A percentile compares a stretch with the other conserved stretches of the same genome.
These are phyloP conservation scores for Ctenosaura bakeri DNA, from an alignment of 2,797 vertebrate genomes.

Conservation along the genomic window DNA sequence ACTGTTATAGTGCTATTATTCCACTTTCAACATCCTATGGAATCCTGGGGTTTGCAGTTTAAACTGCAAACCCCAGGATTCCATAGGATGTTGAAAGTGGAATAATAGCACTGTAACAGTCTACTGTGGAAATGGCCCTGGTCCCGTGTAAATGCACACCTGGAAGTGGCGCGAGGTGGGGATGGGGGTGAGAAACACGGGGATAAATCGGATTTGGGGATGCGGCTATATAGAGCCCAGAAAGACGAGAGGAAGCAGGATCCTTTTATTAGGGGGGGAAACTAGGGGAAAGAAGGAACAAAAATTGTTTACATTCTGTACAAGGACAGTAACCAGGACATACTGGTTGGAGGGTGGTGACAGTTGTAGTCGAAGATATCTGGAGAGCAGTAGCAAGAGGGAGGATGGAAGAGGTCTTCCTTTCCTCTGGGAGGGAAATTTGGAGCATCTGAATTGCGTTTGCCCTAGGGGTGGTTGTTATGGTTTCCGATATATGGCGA, in stretches of 20 bases:
- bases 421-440: too few relatives aligned
- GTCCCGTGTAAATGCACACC: neutral
- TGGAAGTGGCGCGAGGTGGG: neutral
- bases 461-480: neutral
- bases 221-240: neutral
- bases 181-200: too few relatives aligned
- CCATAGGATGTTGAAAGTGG: too few relatives aligned
- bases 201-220: neutral
- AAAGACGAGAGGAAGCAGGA: neutral
- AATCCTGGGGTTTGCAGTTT: too few relatives aligned
- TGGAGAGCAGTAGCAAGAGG: neutral
- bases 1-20: too few relatives aligned
- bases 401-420: neutral
- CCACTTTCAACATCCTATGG: too few relatives aligned
- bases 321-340: neutral
- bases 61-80: too few relatives aligned
- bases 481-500: too few relatives aligned
- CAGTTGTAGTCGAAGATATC: neutral
- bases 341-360: neutral
- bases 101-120: too few relatives aligned
- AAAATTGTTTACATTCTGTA: accelerated
- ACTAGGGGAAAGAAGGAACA: too few relatives aligned
- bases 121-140: too few relatives aligned
- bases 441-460: neutral
- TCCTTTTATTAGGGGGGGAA: too few relatives aligned